A percentile compares a stretch with the other conserved stretches of the same genome.
phyloP scores from a whole-genome alignment of 1,140 invertebrate species.

The Penaeus japonicus region DNA sequence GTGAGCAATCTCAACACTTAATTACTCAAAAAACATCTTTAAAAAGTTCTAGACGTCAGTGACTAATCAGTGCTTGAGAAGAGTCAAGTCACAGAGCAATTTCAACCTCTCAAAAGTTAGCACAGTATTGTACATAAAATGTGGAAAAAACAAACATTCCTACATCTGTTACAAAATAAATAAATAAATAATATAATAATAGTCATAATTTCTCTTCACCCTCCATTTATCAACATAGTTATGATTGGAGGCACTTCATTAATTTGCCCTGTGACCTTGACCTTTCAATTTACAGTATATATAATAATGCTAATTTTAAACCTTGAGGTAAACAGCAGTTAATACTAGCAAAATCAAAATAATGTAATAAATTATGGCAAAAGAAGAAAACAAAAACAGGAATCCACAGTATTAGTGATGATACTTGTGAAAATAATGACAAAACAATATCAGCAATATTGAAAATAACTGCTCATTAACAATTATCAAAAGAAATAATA shows the following conservation, averaged over 20 bases:
- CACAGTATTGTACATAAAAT: not conserved
- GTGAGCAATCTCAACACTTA: slow-evolving; percentile 53
- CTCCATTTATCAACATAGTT: not conserved
- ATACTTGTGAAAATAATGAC: no score
- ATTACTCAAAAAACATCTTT: slow-evolving; percentile 49
- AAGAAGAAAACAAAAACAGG: no score
- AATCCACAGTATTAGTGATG: no score
- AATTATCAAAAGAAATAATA: no score
- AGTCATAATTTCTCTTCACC: not conserved
- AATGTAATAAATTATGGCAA: no score
- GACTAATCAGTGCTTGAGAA: slow-evolving; percentile 52
- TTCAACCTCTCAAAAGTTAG: not conserved
- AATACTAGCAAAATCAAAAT: slow-evolving; percentile 39
- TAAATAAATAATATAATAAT: not conserved
- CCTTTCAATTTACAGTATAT: slow-evolving; percentile 24
- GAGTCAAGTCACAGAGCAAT: slow-evolving; percentile 47
- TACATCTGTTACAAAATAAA: not conserved
- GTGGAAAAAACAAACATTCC: not conserved
- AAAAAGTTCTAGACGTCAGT: slow-evolving; percentile 50
- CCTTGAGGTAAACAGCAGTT: slow-evolving; percentile 55
- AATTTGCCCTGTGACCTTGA: slow-evolving; percentile 51
- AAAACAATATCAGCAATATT: no score
- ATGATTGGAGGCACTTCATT: slow-evolving; percentile 32
- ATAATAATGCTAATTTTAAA: slow-evolving; percentile 51
- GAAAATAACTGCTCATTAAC: no score